These are phyloP conservation scores for Lingula anatina DNA, from an alignment of 2,888 invertebrate genomes.

Conservation along the genomic window DNA sequence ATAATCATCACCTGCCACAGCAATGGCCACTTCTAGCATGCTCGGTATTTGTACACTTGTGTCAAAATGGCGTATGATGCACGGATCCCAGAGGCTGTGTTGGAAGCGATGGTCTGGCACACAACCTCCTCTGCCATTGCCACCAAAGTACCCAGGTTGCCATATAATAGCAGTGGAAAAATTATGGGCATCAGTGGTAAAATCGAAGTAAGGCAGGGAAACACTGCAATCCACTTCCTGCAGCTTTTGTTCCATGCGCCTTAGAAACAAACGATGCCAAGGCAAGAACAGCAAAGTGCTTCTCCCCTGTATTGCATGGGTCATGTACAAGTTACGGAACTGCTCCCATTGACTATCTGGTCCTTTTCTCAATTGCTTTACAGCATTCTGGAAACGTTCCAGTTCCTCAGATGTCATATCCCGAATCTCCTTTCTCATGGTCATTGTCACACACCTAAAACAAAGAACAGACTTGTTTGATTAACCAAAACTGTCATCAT, in stretches of 20 bases:
- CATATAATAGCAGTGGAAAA: slow-evolving; percentile 39
- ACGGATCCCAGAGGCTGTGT: slow-evolving; percentile 34
- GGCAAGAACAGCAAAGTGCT: slow-evolving; percentile 38
- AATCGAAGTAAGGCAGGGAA: slow-evolving; percentile 47
- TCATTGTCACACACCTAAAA: slow-evolving; percentile 27
- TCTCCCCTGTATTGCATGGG: slow-evolving; percentile 39
- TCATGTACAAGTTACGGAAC: slow-evolving; percentile 37
- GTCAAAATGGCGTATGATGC: slow-evolving; percentile 40
- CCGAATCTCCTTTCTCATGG: slow-evolving; percentile 38
- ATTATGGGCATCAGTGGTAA: slow-evolving; percentile 42
- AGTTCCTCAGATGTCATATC: slow-evolving; percentile 40
- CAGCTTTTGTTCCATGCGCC: slow-evolving; percentile 35
- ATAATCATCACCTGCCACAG: slow-evolving; percentile 32
- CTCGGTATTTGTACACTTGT: slow-evolving; percentile 30
- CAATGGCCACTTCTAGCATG: slow-evolving; percentile 30
- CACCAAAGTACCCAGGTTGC: slow-evolving; percentile 47
- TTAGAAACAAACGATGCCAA: slow-evolving; percentile 43
- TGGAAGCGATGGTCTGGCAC: slow-evolving; percentile 42
- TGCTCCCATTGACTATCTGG: slow-evolving; percentile 36
- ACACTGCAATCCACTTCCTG: slow-evolving; percentile 42
- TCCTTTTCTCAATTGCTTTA: slow-evolving; percentile 27
- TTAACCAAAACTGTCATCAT: too few relatives aligned
- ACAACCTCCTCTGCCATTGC: slow-evolving; percentile 27
- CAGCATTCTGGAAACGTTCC: slow-evolving; percentile 36
- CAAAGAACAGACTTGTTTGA: background rate